Percentiles rank a stretch among this genome's conserved stretches.
phyloP scores from a whole-genome alignment of 2,888 invertebrate species.

The Idaea biselata region DNA sequence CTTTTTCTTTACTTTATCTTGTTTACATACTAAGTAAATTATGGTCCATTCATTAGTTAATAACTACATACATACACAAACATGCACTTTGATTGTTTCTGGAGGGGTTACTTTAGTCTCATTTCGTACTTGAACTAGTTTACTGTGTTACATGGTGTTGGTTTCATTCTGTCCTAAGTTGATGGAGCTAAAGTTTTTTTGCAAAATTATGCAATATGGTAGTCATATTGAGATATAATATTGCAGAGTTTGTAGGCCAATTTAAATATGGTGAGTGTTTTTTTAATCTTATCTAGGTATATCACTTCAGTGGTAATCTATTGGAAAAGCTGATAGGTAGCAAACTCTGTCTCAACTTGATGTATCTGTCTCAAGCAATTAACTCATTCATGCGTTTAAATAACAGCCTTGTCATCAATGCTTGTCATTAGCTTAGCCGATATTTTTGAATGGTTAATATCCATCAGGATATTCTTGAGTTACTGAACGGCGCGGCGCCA shows the following conservation, averaged over 20 bases:
- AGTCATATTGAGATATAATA: conserved; percentile 2
- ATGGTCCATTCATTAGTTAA: not conserved
- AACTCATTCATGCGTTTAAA: no score
- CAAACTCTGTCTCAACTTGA: no score
- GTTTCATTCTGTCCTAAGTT: not conserved
- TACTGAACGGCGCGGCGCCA: no score
- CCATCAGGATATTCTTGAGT: no score
- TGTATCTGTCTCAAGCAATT: no score
- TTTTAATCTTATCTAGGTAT: not conserved
- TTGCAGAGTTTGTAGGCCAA: not conserved
- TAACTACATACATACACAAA: not conserved
- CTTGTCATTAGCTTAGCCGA: no score
- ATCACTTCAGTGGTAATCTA: no score
- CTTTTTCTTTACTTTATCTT: not conserved
- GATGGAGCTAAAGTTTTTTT: not conserved
- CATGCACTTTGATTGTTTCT: not conserved
- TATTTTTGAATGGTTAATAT: no score
- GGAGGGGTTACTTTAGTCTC: not conserved
- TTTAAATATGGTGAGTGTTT: not conserved
- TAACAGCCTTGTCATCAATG: no score
- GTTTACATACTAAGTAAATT: conserved; percentile 1
- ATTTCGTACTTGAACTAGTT: not conserved
- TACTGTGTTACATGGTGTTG: not conserved
- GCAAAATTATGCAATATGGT: not conserved
- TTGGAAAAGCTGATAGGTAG: no score